A percentile compares a stretch with the other conserved stretches of the same genome.
phyloP scores from a whole-genome alignment of 2,888 invertebrate genomes.

The Xestia xanthographa region DNA sequence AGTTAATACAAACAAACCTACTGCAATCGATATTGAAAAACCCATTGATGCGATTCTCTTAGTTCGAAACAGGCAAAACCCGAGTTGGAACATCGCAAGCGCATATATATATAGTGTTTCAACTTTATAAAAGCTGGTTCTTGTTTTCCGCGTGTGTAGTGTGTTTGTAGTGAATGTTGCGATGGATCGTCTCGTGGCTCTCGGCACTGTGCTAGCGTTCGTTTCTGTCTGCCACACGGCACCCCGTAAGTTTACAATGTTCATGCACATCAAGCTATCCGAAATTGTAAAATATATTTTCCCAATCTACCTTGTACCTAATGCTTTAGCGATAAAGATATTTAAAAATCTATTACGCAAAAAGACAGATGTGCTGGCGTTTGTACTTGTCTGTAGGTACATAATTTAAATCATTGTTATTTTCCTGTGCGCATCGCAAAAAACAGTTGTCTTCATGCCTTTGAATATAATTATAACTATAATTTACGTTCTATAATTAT shows the following conservation, averaged over 20 bases:
- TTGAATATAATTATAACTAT: slow-evolving; percentile 2
- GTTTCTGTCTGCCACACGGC: slow-evolving; percentile 15
- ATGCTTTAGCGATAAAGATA: too few species aligned
- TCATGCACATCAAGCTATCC: neutral
- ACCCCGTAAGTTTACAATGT: slow-evolving; percentile 20
- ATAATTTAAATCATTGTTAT: neutral
- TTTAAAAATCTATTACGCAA: too few species aligned
- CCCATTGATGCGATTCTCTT: slow-evolving; percentile 68
- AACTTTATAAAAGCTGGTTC: slow-evolving; percentile 28
- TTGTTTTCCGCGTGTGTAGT: slow-evolving; percentile 1
- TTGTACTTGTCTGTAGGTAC: neutral
- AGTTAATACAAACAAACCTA: too few species aligned
- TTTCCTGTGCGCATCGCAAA: slow-evolving; percentile 6
- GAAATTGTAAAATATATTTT: too few species aligned
- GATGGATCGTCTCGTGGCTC: slow-evolving; percentile 6
- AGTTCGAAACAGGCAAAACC: slow-evolving; percentile 76
- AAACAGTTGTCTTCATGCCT: neutral
- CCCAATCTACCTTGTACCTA: too few species aligned
- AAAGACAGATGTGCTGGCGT: too few species aligned
- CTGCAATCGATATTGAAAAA: slow-evolving; percentile 14
- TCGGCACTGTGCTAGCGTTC: slow-evolving; percentile 12
- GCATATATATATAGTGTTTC: neutral
- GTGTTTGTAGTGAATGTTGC: slow-evolving; percentile 9
- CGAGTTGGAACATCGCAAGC: neutral
- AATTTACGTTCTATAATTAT: neutral